Conservation (phyloP, 2,888 invertebrate species). For the Strigamia crassipes region DNA sequence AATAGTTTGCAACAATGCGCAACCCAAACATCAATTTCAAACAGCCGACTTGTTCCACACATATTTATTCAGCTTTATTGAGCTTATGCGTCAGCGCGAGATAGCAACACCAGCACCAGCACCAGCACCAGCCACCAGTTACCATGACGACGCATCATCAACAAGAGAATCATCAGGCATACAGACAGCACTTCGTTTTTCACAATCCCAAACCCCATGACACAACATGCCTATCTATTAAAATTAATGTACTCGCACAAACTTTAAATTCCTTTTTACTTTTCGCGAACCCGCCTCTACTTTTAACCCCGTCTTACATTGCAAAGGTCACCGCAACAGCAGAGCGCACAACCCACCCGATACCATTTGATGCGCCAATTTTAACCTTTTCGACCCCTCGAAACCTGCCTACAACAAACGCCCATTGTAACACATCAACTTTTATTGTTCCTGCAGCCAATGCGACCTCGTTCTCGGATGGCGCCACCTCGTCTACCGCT, state of each 20-base stretch:
- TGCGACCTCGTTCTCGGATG: constrained; percentile 15
- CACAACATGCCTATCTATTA: constrained; percentile 21
- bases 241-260: constrained; percentile 15
- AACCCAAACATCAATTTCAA: constrained; percentile 16
- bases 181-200: constrained; percentile 21
- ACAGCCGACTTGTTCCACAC: not conserved
- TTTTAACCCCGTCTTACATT: constrained; percentile 1
- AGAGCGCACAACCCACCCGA: not conserved
- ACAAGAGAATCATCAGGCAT: constrained; percentile 21
- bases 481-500: constrained; percentile 12
- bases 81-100: constrained; percentile 21
- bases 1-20: constrained; percentile 4
- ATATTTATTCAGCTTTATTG: constrained; percentile 21
- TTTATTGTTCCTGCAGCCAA: constrained; percentile 21
- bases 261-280: constrained; percentile 1
- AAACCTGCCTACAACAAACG: not conserved
- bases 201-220: constrained; percentile 18
- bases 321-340: not conserved
- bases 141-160: not conserved
- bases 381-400: not conserved
- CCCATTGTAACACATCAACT: constrained; percentile 10
- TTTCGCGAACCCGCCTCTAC: not conserved
- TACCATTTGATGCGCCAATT: constrained; percentile 10
- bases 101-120: constrained; percentile 11
- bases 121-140: not conserved